phyloP scores from a whole-genome alignment of 2,113 vertebrate species.

The Aleadryas rufinucha region DNA sequence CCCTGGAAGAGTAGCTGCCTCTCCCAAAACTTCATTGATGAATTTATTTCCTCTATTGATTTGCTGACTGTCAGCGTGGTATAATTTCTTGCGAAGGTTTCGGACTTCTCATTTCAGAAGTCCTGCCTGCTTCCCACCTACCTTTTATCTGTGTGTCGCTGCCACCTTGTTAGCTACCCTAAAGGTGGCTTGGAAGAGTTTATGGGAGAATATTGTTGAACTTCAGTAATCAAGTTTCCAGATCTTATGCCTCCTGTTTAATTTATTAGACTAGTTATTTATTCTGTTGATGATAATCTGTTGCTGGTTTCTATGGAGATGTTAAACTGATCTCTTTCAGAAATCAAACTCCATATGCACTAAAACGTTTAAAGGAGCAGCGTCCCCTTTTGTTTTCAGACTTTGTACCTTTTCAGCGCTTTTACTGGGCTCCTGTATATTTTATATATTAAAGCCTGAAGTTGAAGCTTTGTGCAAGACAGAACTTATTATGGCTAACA shows the following conservation, averaged over 20 bases:
- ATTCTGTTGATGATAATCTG: slow-evolving; percentile 92
- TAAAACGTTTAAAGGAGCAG: slow-evolving; percentile 83
- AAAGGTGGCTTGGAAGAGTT: slow-evolving; percentile 66
- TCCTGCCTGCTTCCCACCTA: background rate
- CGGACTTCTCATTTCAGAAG: background rate
- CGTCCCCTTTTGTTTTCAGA: slow-evolving; percentile 67
- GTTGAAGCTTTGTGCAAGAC: slow-evolving; percentile 71
- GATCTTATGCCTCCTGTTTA: slow-evolving; percentile 86
- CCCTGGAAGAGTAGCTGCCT: background rate
- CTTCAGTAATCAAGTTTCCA: slow-evolving; percentile 85
- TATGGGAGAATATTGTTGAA: slow-evolving; percentile 79
- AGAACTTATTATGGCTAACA: slow-evolving; percentile 74
- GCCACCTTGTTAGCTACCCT: slow-evolving; percentile 46
- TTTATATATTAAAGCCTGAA: slow-evolving; percentile 67
- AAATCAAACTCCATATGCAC: slow-evolving; percentile 87
- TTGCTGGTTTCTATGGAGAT: slow-evolving; percentile 90
- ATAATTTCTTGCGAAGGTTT: slow-evolving; percentile 1
- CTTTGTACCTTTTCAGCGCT: slow-evolving; percentile 68
- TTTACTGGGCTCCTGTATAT: slow-evolving; percentile 66
- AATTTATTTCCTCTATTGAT: slow-evolving; percentile 32
- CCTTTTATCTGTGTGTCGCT: background rate
- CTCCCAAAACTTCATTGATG: slow-evolving; percentile 3
- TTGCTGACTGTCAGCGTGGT: background rate
- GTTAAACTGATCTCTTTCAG: slow-evolving; percentile 89
- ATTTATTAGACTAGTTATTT: slow-evolving; percentile 91